Conservation (phyloP, 2,888 invertebrate genomes). For the Mimachlamys varia region DNA sequence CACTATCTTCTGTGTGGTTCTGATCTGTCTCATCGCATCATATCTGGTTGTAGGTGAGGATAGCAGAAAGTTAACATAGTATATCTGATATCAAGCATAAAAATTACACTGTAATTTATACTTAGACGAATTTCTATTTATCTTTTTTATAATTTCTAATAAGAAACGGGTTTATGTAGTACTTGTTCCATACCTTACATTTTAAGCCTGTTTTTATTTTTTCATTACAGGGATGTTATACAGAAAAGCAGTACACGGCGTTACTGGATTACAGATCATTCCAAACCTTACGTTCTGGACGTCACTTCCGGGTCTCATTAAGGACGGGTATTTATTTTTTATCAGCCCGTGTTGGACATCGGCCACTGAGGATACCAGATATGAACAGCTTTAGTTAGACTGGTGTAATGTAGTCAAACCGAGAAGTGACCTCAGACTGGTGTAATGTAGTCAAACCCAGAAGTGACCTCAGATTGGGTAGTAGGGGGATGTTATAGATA, state of each 20-base stretch:
- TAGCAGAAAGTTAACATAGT: background rate
- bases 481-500: no score
- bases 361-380: background rate
- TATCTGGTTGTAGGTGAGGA: slow-evolving; percentile 68
- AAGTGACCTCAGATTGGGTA: no score
- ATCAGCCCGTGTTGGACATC: slow-evolving; percentile 65
- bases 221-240: slow-evolving; percentile 87
- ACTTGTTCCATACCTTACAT: no score
- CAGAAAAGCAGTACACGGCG: slow-evolving; percentile 87
- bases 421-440: background rate
- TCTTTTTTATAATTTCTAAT: no score
- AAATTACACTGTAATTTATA: no score
- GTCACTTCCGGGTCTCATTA: slow-evolving; percentile 87
- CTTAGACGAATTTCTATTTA: no score
- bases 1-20: slow-evolving; percentile 59
- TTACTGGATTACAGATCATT: slow-evolving; percentile 88
- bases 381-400: background rate
- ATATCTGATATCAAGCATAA: background rate
- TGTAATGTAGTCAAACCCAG: background rate
- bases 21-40: slow-evolving; percentile 55
- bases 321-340: slow-evolving; percentile 71
- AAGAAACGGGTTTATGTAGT: no score
- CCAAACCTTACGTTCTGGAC: slow-evolving; percentile 90
- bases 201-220: slow-evolving; percentile 42
- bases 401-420: background rate